These are phyloP conservation scores for Aphidius gifuensis DNA, from an alignment of 1,140 invertebrate genomes.

Conservation along the genomic window DNA sequence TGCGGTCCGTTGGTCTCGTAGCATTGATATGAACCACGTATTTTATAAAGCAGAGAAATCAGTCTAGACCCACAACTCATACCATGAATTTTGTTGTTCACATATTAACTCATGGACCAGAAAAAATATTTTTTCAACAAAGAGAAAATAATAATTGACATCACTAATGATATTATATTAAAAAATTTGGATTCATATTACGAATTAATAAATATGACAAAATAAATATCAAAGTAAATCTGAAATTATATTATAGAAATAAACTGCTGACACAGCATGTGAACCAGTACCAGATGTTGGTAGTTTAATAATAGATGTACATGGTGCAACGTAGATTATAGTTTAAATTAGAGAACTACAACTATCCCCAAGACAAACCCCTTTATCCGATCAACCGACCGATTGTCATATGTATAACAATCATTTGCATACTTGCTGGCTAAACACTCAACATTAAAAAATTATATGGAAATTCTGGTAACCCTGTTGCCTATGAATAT, in stretches of 20 bases:
- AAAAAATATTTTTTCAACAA: too few species aligned
- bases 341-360: neutral
- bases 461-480: conserved; percentile 43
- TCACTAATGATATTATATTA: too few species aligned
- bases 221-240: too few species aligned
- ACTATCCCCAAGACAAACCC: too few species aligned
- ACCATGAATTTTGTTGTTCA: conserved; percentile 27
- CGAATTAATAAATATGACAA: too few species aligned
- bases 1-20: conserved; percentile 16
- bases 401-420: conserved; percentile 25
- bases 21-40: conserved; percentile 33
- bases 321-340: neutral
- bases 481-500: conserved; percentile 33
- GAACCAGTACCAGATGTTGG: too few species aligned
- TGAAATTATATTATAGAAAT: too few species aligned
- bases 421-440: conserved; percentile 43
- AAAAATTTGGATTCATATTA: too few species aligned
- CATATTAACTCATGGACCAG: conserved; percentile 15
- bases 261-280: too few species aligned
- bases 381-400: neutral
- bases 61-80: conserved; percentile 14
- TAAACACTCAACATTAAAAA: conserved; percentile 33
- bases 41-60: conserved; percentile 43
- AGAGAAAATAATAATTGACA: too few species aligned
- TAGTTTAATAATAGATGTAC: too few species aligned